Base-by-base conservation (phyloP, 2,113 vertebrate species). In the Sander lucioperca region DNA sequence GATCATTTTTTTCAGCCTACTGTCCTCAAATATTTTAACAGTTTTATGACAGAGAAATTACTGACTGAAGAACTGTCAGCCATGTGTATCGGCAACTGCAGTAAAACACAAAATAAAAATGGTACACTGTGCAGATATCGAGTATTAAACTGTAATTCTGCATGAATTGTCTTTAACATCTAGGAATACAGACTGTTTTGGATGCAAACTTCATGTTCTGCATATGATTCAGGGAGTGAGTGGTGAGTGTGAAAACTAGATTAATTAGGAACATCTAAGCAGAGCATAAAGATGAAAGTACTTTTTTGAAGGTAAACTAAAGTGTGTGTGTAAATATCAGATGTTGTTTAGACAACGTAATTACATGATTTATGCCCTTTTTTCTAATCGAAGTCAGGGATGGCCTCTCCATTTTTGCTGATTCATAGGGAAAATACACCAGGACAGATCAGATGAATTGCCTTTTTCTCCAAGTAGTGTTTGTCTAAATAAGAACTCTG, bases 401-500 rank as follows among this genome's bases (percentile, higher is more conserved):
- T 88, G 70, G 81, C 82, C 84, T 82, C 82, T 56, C 56, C 72
- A 58, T 86, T 86, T 93, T 87, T 88, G 89, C 91, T 91, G 89
- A 92, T 92, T 94, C 93, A 92, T 80, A 64, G 73, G 76, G 83
- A 93, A 91, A 92, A 88, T 68, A 82, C 64, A 77, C 57, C 56
- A 69, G 80, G 90, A 92, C 86, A 82, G 86, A 93, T 94, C 92
- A 94, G 88, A 94, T 90, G 91, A 94, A 94, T 93, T 92, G 88
- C 87, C 88, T 94, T 94, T 93, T 92, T 92, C 80, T 79, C 79
- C 61, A 86, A 84, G 88, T 87, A 51, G 83, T 92, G 89, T 94
- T 94, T 94, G 90, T 93, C 90, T 91, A 94, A 94, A 93, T 91
- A 89, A 90, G 88, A 91, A 92, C 87, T 82, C 86, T 80, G 91